Conservation (phyloP, 2,797 vertebrate genomes). For the Synaphobranchus kaupii region DNA sequence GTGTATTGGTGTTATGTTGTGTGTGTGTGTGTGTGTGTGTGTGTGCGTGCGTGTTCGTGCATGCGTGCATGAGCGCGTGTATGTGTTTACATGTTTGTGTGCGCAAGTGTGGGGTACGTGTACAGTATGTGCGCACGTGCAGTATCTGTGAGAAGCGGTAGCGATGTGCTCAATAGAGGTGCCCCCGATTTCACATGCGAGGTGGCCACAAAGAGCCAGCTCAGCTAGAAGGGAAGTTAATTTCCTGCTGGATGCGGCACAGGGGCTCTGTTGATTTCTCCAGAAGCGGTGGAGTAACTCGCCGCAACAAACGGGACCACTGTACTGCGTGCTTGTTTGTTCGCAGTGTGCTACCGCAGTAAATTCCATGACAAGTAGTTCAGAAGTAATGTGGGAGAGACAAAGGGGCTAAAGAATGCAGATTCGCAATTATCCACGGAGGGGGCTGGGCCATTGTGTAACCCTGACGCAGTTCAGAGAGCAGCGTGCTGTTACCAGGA, state of each 20-base stretch:
- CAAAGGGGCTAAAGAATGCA: constrained; percentile 72
- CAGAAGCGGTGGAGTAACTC: neutral
- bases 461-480: constrained; percentile 51
- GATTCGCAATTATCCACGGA: constrained; percentile 65
- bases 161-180: neutral
- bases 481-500: constrained; percentile 51
- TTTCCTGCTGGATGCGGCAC: constrained; percentile 44
- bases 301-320: constrained; percentile 61
- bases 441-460: constrained; percentile 54
- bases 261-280: constrained; percentile 27
- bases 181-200: neutral
- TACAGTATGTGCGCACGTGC: neutral
- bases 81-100: neutral
- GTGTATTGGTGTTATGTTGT: too few species aligned
- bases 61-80: neutral
- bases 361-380: constrained; percentile 79
- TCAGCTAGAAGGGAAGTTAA: constrained; percentile 45
- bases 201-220: constrained; percentile 34
- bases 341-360: constrained; percentile 56
- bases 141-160: neutral
- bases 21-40: neutral
- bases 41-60: neutral
- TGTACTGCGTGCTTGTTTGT: constrained; percentile 59
- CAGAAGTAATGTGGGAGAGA: constrained; percentile 77
- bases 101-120: neutral